Evolutionary conservation across 2,888 invertebrate genomes (phyloP).

Genomic region (Argyresthia goedartella): DNA sequence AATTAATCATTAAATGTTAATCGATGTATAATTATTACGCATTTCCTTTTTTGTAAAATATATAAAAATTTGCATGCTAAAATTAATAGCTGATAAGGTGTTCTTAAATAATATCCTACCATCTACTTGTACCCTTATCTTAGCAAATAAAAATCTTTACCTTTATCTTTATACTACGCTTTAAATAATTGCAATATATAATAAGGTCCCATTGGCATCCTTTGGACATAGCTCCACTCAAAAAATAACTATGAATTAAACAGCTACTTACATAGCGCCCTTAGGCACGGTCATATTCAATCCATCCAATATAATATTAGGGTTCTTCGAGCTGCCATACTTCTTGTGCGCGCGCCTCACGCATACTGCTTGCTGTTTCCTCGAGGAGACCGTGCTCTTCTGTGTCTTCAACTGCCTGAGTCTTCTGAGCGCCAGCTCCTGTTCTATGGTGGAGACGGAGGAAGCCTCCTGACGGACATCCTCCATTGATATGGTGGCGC

Average conservation of each 20-base stretch:
- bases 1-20: no score
- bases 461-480: constrained; percentile 40
- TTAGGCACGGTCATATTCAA: constrained; percentile 94
- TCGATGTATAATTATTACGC: no score
- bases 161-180: no score
- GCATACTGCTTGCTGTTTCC: constrained; percentile 86
- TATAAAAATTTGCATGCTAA: no score
- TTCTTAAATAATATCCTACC: no score
- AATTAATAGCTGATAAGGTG: no score
- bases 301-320: constrained; percentile 86
- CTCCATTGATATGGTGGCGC: constrained; percentile 59
- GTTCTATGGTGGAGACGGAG: constrained; percentile 37
- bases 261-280: constrained; percentile 82
- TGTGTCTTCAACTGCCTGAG: constrained; percentile 68
- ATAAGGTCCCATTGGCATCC: no score
- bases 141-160: no score
- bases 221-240: not conserved
- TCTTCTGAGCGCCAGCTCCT: constrained; percentile 38
- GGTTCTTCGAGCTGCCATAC: constrained; percentile 84
- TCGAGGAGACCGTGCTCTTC: constrained; percentile 77
- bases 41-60: no score
- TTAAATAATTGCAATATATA: no score
- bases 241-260: not conserved
- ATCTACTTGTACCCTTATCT: no score
- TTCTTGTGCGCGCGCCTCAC: constrained; percentile 86